Base-by-base conservation (phyloP, 2,797 vertebrate species). In the Anisognathus igniventris region DNA sequence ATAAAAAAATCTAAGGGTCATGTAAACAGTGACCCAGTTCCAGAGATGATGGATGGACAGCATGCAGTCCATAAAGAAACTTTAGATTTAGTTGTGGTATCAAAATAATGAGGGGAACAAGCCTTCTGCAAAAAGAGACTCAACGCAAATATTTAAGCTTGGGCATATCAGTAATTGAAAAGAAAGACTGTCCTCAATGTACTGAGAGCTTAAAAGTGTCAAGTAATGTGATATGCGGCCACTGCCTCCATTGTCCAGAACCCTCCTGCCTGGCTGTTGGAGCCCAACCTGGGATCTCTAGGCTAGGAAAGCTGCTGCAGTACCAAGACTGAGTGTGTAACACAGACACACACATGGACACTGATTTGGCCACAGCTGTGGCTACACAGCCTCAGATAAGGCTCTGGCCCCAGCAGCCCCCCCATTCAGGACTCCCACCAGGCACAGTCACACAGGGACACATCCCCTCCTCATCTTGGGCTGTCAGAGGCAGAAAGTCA, bases 311-410 rank as follows among this genome's bases (percentile, higher is more conserved):
- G 1, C 47, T n/a, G 23, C 54, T 61, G n/a, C 54, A 72, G 23
- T 24, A n/a, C 45, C 1, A 2, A 50, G 20, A 22, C 30, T 10
- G 47, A 42, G 9, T 0, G 0, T 21, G 11, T 21, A 25, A 16
- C 6, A 14, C 22, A 23, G 42, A 35, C 16, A 44, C 4, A 28
- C 5, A n/a, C 7, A 15, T 0, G 18, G 27, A 33, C 27, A 33
- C 3, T 0, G 4, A 16, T 22, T 15, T 1, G 14, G 42, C 47
- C 19, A 22, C 9, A 23, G 21, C 35, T 67, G 28, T 31, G 53
- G 19, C 22, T 42, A 14, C 6, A 8, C 27, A 66, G 31, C 27
- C 24, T 20, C 30, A 48, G n/a, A 57, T 12, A 30, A 67, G 22
- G 15, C 1, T 2, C 22, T 47, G 47, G 6, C 17, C 2, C 10